Conservation (phyloP, 2,888 invertebrate genomes). For the Mayetiola destructor region DNA sequence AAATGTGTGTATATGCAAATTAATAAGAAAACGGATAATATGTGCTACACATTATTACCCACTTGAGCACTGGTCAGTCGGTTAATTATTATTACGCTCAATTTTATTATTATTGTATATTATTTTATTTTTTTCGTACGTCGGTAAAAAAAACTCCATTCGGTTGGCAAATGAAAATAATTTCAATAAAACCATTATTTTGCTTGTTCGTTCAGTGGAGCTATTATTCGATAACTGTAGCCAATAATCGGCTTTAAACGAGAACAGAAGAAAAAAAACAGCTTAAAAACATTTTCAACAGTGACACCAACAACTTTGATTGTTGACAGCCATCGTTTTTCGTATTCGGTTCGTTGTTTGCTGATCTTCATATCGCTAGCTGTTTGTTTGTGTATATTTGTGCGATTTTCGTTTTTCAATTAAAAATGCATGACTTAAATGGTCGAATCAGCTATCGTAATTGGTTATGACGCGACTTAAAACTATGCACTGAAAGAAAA, state of each 20-base stretch:
- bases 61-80: constrained; percentile 6
- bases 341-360: not conserved
- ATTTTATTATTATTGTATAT: too few species aligned
- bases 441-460: constrained; percentile 6
- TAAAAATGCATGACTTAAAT: constrained; percentile 8
- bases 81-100: constrained; percentile 10
- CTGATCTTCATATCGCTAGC: not conserved
- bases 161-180: constrained; percentile 1
- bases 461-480: constrained; percentile 11
- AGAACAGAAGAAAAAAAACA: too few species aligned
- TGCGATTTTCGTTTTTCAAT: constrained; percentile 7
- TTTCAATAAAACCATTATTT: not conserved
- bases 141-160: too few species aligned
- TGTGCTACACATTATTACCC: constrained; percentile 6
- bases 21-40: not conserved
- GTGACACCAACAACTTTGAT: too few species aligned
- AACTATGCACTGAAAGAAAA: not conserved
- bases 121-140: too few species aligned
- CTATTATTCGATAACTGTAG: too few species aligned
- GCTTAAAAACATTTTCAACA: too few species aligned
- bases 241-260: too few species aligned
- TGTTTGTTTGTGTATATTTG: too few species aligned
- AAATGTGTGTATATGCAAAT: constrained; percentile 11
- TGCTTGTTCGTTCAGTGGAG: not conserved
- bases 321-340: not conserved